Conservation (phyloP, 2,797 vertebrate species). For the Ammospiza maritima region DNA sequence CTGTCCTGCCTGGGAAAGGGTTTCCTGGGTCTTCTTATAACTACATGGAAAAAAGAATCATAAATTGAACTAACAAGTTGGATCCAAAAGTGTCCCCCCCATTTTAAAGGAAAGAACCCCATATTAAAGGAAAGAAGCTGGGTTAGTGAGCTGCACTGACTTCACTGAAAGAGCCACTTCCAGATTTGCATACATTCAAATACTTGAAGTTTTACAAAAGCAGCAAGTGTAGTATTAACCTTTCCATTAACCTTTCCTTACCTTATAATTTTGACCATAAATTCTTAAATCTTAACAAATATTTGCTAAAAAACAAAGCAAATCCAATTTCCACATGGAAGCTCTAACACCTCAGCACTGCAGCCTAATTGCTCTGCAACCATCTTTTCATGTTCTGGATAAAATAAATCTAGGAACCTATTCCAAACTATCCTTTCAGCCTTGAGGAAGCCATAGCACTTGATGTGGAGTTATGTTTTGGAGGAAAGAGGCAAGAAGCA, state of each 20-base stretch:
- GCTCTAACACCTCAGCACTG: neutral
- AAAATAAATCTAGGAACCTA: neutral
- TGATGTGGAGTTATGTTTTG: neutral
- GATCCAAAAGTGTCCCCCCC: neutral
- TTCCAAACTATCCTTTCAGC: neutral
- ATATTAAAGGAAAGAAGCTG: neutral
- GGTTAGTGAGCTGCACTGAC: neutral
- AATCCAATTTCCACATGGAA: neutral
- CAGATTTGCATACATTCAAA: neutral
- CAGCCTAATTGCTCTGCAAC: neutral
- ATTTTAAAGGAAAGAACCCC: neutral
- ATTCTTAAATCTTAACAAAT: neutral
- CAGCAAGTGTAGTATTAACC: neutral
- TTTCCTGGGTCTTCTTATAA: constrained; percentile 98
- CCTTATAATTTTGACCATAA: neutral
- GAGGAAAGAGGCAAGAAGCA: neutral
- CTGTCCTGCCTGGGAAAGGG: constrained; percentile 92
- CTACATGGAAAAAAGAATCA: constrained; percentile 69
- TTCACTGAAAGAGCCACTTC: neutral
- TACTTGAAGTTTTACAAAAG: neutral
- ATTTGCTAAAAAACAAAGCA: neutral
- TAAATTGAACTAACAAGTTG: neutral
- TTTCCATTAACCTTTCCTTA: neutral
- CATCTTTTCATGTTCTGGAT: neutral
- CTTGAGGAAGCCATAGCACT: neutral